Conservation (phyloP, 2,113 vertebrate genomes). For the Alexandromys fortis region DNA sequence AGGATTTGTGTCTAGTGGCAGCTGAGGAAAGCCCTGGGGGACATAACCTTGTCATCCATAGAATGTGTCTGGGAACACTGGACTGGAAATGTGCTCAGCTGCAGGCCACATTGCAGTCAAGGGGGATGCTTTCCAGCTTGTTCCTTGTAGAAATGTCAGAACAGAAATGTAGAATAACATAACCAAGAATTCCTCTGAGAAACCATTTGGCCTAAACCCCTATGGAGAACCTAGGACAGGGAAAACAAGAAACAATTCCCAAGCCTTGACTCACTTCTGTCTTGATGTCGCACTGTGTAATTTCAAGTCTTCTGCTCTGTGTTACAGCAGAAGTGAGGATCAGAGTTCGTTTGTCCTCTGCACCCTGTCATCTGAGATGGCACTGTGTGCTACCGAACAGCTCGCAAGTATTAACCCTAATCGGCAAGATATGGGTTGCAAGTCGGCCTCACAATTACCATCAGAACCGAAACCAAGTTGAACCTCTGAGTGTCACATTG, state of each 20-base stretch:
- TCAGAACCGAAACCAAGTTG: slow-evolving; percentile 39
- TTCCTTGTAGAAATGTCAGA: not conserved
- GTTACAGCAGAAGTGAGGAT: not conserved
- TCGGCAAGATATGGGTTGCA: slow-evolving; percentile 16
- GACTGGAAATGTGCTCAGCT: slow-evolving; percentile 8
- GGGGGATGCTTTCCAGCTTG: slow-evolving; percentile 5
- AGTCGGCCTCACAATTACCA: slow-evolving; percentile 40
- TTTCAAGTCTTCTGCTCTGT: not conserved
- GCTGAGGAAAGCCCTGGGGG: not conserved
- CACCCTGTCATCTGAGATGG: not conserved
- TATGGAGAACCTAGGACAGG: slow-evolving; percentile 14
- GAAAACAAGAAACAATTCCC: not conserved
- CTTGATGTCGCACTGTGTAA: not conserved
- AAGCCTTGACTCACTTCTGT: not conserved
- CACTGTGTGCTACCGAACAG: not conserved
- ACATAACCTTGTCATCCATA: not conserved
- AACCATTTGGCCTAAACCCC: slow-evolving; percentile 2
- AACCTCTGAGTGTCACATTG: slow-evolving; percentile 29
- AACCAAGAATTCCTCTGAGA: slow-evolving; percentile 22
- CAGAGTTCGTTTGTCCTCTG: not conserved
- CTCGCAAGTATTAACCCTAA: slow-evolving; percentile 13
- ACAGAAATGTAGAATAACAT: not conserved
- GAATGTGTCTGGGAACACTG: not conserved
- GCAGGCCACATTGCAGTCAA: not conserved
- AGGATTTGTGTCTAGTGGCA: not conserved